These are phyloP conservation scores for Hydropsyche betteni DNA, from an alignment of 2,888 invertebrate genomes.

Conservation along the genomic window DNA sequence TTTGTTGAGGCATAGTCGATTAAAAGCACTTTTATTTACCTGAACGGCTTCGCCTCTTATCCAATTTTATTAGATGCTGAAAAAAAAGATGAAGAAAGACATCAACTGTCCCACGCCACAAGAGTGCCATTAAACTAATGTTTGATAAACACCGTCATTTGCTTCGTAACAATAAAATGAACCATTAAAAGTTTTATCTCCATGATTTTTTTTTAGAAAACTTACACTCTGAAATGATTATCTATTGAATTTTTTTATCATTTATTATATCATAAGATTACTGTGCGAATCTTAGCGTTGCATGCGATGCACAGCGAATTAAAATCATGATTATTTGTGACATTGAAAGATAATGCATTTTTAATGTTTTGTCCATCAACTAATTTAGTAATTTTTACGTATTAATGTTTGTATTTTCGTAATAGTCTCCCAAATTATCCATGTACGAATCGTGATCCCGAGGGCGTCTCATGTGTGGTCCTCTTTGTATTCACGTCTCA, in stretches of 20 bases:
- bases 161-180: constrained; percentile 7
- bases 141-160: constrained; percentile 32
- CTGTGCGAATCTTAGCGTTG: too few relatives aligned
- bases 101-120: constrained; percentile 16
- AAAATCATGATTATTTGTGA: too few relatives aligned
- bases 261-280: too few relatives aligned
- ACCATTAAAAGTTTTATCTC: not conserved
- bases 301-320: too few relatives aligned
- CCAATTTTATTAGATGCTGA: not conserved
- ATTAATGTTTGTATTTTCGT: constrained; percentile 14
- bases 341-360: constrained; percentile 5
- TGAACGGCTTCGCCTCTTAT: constrained; percentile 8
- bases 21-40: constrained; percentile 26
- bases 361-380: not conserved
- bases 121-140: constrained; percentile 31
- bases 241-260: too few relatives aligned
- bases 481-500: not conserved
- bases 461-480: constrained; percentile 18
- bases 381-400: constrained; percentile 3
- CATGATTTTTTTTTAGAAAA: too few relatives aligned
- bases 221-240: too few relatives aligned
- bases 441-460: constrained; percentile 13
- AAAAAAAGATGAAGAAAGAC: constrained; percentile 11
- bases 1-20: constrained; percentile 2
- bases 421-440: constrained; percentile 20